A percentile compares a stretch with the other conserved stretches of the same genome.
These are phyloP conservation scores for Trogon surrucura DNA, from an alignment of 2,113 vertebrate genomes.

Conservation along the genomic window DNA sequence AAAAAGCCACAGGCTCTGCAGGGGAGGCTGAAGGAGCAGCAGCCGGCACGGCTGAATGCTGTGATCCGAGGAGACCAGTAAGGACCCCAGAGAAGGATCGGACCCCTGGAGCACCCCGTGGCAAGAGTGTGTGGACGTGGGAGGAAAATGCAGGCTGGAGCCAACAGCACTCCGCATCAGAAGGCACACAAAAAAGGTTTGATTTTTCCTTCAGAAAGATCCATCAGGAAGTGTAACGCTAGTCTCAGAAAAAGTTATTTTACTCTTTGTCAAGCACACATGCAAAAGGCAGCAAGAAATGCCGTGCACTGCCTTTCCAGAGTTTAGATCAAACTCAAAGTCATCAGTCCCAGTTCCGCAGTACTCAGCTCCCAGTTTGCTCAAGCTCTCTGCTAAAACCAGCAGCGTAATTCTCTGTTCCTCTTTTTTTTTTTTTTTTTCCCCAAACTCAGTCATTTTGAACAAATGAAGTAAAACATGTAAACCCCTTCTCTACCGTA, in stretches of 20 bases:
- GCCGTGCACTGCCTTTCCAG: not conserved
- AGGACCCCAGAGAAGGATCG: not conserved
- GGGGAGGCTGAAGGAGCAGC: not conserved
- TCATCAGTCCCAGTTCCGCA: not conserved
- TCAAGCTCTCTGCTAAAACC: not conserved
- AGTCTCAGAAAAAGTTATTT: not conserved
- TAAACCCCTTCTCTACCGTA: not conserved
- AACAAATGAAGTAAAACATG: not conserved
- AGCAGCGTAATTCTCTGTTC: not conserved
- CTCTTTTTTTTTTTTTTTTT: not conserved
- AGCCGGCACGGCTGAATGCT: accelerated
- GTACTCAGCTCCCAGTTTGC: not conserved
- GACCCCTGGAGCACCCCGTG: accelerated
- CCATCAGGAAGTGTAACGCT: not conserved
- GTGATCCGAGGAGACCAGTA: not conserved
- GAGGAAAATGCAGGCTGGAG: not conserved
- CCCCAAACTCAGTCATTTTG: not conserved
- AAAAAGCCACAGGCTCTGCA: not conserved
- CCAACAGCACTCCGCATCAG: not conserved
- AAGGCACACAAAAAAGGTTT: not conserved
- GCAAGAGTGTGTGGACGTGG: accelerated
- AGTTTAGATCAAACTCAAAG: not conserved
- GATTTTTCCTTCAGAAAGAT: not conserved
- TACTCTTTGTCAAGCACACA: not conserved
- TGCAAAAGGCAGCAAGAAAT: not conserved